phyloP scores from a whole-genome alignment of 2,888 invertebrate species.

The Zootermopsis nevadensis region DNA sequence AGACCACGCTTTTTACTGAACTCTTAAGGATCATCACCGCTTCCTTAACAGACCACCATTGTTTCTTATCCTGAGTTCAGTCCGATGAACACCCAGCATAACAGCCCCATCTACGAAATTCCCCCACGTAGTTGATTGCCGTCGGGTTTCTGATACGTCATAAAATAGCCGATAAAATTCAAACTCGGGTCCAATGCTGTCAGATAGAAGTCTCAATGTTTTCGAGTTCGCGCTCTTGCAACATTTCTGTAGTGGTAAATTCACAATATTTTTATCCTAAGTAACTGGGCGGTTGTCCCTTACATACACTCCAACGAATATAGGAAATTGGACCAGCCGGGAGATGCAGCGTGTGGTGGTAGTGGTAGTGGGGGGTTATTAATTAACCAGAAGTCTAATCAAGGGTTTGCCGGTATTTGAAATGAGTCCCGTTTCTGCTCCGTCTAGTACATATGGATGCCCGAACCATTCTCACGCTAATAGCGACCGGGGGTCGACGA shows the following conservation, averaged over 20 bases:
- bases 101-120: too few species aligned
- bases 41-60: not conserved
- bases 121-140: too few species aligned
- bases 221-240: not conserved
- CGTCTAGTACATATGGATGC: slow-evolving; percentile 51
- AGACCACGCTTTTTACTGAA: not conserved
- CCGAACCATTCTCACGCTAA: slow-evolving; percentile 56
- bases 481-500: slow-evolving; percentile 33
- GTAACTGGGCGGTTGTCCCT: not conserved
- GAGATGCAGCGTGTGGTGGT: slow-evolving; percentile 58
- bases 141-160: too few species aligned
- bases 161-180: too few species aligned
- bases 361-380: too few species aligned
- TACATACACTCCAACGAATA: slow-evolving; percentile 1
- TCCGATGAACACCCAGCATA: not conserved
- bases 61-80: not conserved
- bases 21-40: not conserved
- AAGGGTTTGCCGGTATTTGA: slow-evolving; percentile 60
- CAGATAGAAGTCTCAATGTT: too few species aligned
- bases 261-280: not conserved
- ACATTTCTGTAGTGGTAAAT: not conserved
- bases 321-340: not conserved
- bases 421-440: slow-evolving; percentile 9
- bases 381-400: slow-evolving; percentile 71
- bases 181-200: too few species aligned